Conservation (phyloP, 2,113 vertebrate species). For the Rhadina sibilatrix region DNA sequence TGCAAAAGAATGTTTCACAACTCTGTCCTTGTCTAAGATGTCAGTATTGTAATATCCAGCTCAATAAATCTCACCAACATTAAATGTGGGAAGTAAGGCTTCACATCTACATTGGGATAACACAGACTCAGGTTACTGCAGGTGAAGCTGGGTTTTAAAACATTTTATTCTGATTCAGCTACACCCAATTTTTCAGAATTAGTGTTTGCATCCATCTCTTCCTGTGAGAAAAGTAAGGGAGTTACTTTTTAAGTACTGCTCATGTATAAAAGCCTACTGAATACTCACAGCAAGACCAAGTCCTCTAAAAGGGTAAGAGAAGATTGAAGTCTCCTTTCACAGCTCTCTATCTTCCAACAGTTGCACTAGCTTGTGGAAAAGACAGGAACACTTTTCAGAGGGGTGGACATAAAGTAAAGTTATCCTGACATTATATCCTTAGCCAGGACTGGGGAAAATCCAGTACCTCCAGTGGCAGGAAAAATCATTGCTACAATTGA, state of each 20-base stretch:
- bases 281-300: not conserved
- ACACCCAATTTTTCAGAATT: not conserved
- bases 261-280: not conserved
- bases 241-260: not conserved
- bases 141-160: not conserved
- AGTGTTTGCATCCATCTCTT: not conserved
- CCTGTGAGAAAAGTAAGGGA: not conserved
- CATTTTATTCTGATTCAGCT: not conserved
- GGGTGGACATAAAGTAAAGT: not conserved
- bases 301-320: not conserved
- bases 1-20: not conserved
- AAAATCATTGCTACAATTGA: not conserved
- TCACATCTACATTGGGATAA: not conserved
- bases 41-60: not conserved
- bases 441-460: not conserved
- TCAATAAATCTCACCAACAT: not conserved
- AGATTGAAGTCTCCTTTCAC: not conserved
- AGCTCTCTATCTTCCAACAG: not conserved
- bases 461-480: not conserved
- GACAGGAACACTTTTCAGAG: not conserved
- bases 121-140: not conserved
- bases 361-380: not conserved
- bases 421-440: not conserved
- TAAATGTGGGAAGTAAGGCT: not conserved
- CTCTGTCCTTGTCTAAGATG: not conserved